Percentiles rank a stretch among this genome's conserved stretches.
Conservation (phyloP, 2,888 invertebrate genomes). For the Piscicola geometra region DNA sequence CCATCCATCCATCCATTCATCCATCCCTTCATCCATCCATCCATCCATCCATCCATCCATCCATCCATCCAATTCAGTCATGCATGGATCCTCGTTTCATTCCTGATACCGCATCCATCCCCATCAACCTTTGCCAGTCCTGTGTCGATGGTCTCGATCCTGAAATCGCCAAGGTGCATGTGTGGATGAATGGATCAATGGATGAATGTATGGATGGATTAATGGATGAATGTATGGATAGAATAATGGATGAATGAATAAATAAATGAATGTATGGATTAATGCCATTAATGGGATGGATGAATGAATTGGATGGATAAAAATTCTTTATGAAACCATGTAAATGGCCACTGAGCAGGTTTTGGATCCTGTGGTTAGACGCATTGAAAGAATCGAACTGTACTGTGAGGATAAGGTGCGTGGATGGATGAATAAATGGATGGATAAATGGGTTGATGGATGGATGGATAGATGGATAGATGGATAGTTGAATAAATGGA, state of each 20-base stretch:
- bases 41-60: background rate
- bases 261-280: too few species aligned
- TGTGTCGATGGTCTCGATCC: slow-evolving; percentile 25
- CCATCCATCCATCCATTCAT: background rate
- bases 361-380: slow-evolving; percentile 15
- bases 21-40: background rate
- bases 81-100: slow-evolving; percentile 27
- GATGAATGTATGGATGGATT: too few species aligned
- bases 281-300: too few species aligned
- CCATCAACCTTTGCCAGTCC: slow-evolving; percentile 30
- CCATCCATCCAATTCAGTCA: background rate
- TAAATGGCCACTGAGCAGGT: background rate
- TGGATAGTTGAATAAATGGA: too few species aligned
- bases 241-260: too few species aligned
- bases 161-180: background rate
- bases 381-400: slow-evolving; percentile 27
- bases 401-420: slow-evolving; percentile 30
- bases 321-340: too few species aligned
- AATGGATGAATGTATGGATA: too few species aligned
- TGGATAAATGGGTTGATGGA: too few species aligned
- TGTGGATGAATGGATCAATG: too few species aligned
- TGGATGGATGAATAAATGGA: too few species aligned
- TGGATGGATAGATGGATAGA: too few species aligned
- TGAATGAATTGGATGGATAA: too few species aligned
- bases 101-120: slow-evolving; percentile 20